Evolutionary conservation across 2,888 invertebrate species (phyloP), one percentile per base, ranked within the genome.

Genomic region (Spicauda simplicius): DNA sequence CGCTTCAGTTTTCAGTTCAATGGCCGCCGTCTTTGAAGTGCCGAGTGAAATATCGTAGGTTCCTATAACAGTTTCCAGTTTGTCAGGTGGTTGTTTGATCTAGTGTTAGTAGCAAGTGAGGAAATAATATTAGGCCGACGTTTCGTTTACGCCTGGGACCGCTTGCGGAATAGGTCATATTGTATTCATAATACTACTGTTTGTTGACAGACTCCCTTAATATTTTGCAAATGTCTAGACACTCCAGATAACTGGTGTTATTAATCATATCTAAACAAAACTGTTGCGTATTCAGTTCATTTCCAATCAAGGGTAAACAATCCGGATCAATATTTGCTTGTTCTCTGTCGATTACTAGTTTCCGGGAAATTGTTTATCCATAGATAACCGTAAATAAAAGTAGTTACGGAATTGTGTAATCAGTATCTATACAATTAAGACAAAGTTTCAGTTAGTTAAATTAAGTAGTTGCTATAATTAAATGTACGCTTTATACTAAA

Each of bases 11-110:
- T 87, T 87, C 85, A 86, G 87, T 84, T 84, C 85, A 87, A 79
- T 82, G 83, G 76, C 76, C 81, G 78, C 76, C 73, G 77, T 78
- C 87, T 90, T 91, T 90, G 90, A 91, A 86, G 86, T 87, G 77
- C 75, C 79, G 80, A 79, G 73, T 87, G 84, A 86, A 85, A 85
- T 84, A 86, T 82, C 82, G 83, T 82, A 81, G 82, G 80, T 81
- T 80, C 80, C 76, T 78, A 77, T 81, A 80, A 79, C 76, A 73
- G 76, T 69, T 74, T 73, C 71, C 72, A 74, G 73, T 74, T 70
- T 74, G 77, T 71, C 81, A 83, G 85, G 82, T 84, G 78, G 72
- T 80, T 84, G 82, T 86, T 82, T 80, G 80, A 84, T 84, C 79
- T 60, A 66, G 59, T 45, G 10, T 20, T 41, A 30, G 41, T 8